Conservation (phyloP, 1,140 invertebrate species). For the Dendrolimus kikuchii region DNA sequence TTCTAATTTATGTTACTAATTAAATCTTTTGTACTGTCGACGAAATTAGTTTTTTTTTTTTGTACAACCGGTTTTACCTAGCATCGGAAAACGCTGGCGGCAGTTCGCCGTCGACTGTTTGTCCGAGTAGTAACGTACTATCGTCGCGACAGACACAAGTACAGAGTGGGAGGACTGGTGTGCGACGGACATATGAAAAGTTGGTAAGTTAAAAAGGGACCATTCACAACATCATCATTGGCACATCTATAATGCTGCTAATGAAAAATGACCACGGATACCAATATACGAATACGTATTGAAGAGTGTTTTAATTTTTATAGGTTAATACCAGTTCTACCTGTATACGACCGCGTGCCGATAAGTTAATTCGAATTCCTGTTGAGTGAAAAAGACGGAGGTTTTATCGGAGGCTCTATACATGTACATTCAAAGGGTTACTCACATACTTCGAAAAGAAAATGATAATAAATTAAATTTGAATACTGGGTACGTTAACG, state of each 20-base stretch:
- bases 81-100: constrained; percentile 36
- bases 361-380: constrained; percentile 67
- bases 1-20: constrained; percentile 21
- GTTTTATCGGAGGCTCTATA: constrained; percentile 42
- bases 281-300: constrained; percentile 30
- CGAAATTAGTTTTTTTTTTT: neutral
- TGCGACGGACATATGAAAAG: constrained; percentile 38
- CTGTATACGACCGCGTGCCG: constrained; percentile 48
- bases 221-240: constrained; percentile 31
- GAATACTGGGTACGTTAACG: constrained; percentile 57
- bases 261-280: constrained; percentile 41
- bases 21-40: constrained; percentile 1
- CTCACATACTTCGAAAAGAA: constrained; percentile 29
- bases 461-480: constrained; percentile 56
- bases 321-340: constrained; percentile 61
- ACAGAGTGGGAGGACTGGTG: constrained; percentile 44
- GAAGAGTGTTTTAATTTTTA: constrained; percentile 33
- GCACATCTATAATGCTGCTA: constrained; percentile 58
- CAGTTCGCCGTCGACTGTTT: constrained; percentile 49
- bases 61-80: neutral
- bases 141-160: constrained; percentile 31
- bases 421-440: constrained; percentile 25
- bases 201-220: constrained; percentile 31
- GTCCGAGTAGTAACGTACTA: constrained; percentile 42
- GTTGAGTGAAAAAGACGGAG: constrained; percentile 61